Percentiles rank a stretch among this genome's conserved stretches.
Conservation (phyloP, 2,113 vertebrate species). For the Suncus etruscus region DNA sequence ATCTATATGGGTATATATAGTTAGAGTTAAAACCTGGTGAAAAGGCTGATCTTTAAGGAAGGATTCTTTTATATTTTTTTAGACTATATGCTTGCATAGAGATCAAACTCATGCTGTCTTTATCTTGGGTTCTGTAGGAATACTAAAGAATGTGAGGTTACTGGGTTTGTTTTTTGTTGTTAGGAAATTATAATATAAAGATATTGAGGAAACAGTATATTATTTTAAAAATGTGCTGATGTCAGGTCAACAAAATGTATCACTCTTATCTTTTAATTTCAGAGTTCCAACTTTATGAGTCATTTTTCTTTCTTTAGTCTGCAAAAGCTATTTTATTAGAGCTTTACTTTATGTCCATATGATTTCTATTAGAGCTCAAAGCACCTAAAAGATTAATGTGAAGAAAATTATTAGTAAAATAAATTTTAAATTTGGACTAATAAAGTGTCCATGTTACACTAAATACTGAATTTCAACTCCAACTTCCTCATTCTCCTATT, state of each 20-base stretch:
- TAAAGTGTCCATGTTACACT: neutral
- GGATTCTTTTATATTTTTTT: neutral
- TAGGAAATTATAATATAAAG: neutral
- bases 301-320: neutral
- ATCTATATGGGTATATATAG: neutral
- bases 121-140: rapidly evolving
- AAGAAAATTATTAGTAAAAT: neutral
- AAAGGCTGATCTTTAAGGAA: neutral
- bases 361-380: neutral
- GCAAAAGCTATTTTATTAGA: neutral
- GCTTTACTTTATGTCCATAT: neutral
- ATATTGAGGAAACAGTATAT: neutral
- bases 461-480: neutral
- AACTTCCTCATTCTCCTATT: neutral
- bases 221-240: neutral
- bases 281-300: neutral
- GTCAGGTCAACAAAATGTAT: neutral
- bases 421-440: neutral
- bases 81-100: neutral
- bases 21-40: conserved; percentile 23
- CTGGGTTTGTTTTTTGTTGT: neutral
- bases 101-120: rapidly evolving
- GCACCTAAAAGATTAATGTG: neutral
- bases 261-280: neutral
- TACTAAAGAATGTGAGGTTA: neutral